These are phyloP conservation scores for sheep (Ovis aries) DNA, from an alignment of 2,113 vertebrate genomes.

Conservation along the genomic window ARS-UI_Ramb_v3.0 NC_056055.1:78458001-78458500, in stretches of 20 bases:
- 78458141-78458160: background rate
- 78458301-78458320: background rate
- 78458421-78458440: background rate
- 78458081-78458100: background rate
- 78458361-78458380: background rate
- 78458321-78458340: background rate
- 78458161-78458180: background rate
- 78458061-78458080: background rate
- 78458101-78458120: background rate
- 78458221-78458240: background rate
- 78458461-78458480: background rate
- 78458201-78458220: background rate
- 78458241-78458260: background rate
- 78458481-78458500: background rate
- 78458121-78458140: background rate
- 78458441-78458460: background rate
- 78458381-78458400: background rate
- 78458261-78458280: too few relatives aligned
- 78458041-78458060: background rate
- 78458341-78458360: background rate
- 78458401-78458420: background rate
- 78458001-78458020: background rate
- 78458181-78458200: background rate
- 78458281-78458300: background rate
- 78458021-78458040: background rate